Conservation (phyloP, 2,888 invertebrate species). For the Pandemis cinnamomeana region DNA sequence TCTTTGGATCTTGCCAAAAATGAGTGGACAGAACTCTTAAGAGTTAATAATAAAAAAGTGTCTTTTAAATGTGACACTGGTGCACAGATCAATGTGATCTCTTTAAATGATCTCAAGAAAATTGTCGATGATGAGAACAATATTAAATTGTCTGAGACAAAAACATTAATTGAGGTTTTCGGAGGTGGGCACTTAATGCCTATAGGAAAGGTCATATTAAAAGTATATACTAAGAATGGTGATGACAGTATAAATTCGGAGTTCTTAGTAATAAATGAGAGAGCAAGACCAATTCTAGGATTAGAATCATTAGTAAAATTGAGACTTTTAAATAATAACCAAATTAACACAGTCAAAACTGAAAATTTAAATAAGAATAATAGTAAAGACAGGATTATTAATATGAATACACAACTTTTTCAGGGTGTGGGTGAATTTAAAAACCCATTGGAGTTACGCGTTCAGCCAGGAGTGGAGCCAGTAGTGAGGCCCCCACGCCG, state of each 20-base stretch:
- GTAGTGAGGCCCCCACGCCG: too few species aligned
- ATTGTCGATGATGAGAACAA: slow-evolving; percentile 11
- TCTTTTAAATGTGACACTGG: not conserved
- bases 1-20: not conserved
- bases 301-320: not conserved
- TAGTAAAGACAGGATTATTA: not conserved
- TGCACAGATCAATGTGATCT: not conserved
- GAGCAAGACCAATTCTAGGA: slow-evolving; percentile 37
- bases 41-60: not conserved
- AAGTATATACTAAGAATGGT: not conserved
- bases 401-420: not conserved
- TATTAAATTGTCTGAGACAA: slow-evolving; percentile 17
- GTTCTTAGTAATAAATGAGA: slow-evolving; percentile 39
- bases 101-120: not conserved
- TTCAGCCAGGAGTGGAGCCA: too few species aligned
- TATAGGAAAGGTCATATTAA: not conserved
- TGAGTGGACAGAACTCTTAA: not conserved
- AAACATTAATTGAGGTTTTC: not conserved
- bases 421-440: too few species aligned
- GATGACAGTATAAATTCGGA: slow-evolving; percentile 11
- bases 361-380: not conserved
- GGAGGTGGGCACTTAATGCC: slow-evolving; percentile 7
- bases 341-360: not conserved
- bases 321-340: not conserved
- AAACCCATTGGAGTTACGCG: too few species aligned